Evolutionary conservation across 1,140 invertebrate species (phyloP), one percentile per base, ranked within the genome.

Genomic region (Drosophila melanica): DNA sequence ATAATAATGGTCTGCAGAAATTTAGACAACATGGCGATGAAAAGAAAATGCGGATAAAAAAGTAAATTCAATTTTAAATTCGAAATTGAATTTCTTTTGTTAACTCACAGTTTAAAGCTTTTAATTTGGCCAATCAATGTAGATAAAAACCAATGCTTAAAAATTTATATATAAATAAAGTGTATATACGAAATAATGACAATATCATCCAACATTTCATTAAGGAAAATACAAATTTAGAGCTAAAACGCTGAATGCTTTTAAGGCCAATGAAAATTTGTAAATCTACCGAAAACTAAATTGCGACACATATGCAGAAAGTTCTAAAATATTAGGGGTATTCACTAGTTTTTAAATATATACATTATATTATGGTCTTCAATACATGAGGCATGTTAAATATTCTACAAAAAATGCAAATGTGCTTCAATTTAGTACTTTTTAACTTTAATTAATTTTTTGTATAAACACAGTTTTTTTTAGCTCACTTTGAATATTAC

Each of bases 1-100:
- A 58, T 27, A 30, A 51, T 54, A 57, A 74, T 42, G 18, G 16
- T 30, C 9, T 62, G 30, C 20, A 0, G 14, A 71, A 71, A 66
- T 66, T 66, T 45, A 41, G 14, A 5, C 27, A 51, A 58, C 0
- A 51, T 33, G n/a, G 12, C 6, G 1, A 27, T 23, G 4, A 47
- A 47, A 33, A 20, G 5, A 11, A 59, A 35, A 35, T 30, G 14
- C 4, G 12, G 12, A 3, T 7, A 23, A 27, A 41, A 3, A 20
- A 50, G n/a, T 50, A n/a, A 50, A 30, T 30, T 33, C 4, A 27
- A 27, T 27, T 6, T 27, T 27, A 7, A 27, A 27, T 27, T 27
- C 6, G 4, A 27, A 27, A 27, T 27, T 27, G 27, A 27, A 27
- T 27, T 27, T 27, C 27, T 4, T 7, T 27, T 7, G 7, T 16